Conservation (phyloP, 2,113 vertebrate genomes). For the Otocyon megalotis region DNA sequence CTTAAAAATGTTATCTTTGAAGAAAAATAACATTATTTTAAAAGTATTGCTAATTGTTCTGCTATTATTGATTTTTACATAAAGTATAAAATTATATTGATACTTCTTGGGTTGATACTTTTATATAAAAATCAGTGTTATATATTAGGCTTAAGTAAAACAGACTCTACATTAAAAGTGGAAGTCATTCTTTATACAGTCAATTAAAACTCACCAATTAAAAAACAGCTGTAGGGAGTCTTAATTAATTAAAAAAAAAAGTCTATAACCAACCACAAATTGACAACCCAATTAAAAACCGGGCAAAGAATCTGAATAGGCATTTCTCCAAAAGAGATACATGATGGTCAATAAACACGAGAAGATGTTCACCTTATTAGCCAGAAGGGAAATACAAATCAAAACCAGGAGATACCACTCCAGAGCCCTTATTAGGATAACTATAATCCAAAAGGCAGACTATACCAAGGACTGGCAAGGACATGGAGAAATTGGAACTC, state of each 20-base stretch:
- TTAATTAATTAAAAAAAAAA: not conserved
- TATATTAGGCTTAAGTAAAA: not conserved
- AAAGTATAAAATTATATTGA: not conserved
- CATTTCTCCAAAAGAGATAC: not conserved
- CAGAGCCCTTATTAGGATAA: not conserved
- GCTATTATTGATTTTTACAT: not conserved
- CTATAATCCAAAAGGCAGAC: not conserved
- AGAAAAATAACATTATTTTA: slow-evolving; percentile 33
- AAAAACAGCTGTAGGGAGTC: not conserved
- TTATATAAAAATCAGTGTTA: slow-evolving; percentile 7
- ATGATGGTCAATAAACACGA: not conserved
- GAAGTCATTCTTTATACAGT: not conserved
- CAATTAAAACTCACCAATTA: not conserved
- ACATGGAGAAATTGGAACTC: not conserved
- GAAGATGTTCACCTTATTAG: not conserved
- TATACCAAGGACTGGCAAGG: not conserved
- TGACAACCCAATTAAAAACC: slow-evolving; percentile 3
- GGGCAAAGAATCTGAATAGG: not conserved
- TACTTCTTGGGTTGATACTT: not conserved
- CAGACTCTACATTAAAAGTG: not conserved
- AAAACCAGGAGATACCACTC: not conserved
- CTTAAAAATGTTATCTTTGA: not conserved
- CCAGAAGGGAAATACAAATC: not conserved
- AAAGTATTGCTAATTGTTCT: slow-evolving; percentile 23
- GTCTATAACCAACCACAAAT: slow-evolving; percentile 29